Percentiles rank a stretch among this genome's conserved stretches.
Conservation (phyloP, 2,888 invertebrate genomes). For the Imbricaverruca yamaguchii region DNA sequence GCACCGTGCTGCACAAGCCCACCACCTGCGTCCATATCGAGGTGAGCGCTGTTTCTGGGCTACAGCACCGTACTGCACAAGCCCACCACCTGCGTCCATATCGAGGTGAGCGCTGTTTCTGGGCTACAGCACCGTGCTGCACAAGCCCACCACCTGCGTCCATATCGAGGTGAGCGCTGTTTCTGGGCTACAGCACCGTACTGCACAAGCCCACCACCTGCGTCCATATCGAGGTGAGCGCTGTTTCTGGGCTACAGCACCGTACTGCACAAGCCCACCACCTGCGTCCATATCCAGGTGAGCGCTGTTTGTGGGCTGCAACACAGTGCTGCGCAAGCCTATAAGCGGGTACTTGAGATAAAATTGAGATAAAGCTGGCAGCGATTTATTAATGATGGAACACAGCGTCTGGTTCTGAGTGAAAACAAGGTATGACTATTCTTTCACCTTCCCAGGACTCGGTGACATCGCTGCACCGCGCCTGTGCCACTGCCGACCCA, state of each 20-base stretch:
- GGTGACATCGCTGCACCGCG: not conserved
- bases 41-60: not conserved
- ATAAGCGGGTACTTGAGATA: no score
- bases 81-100: not conserved
- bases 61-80: not conserved
- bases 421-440: no score
- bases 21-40: not conserved
- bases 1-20: not conserved
- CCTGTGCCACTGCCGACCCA: not conserved
- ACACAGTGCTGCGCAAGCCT: not conserved
- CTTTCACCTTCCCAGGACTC: not conserved
- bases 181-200: not conserved
- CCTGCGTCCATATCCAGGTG: not conserved
- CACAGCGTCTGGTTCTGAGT: no score
- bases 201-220: slow-evolving; percentile 7
- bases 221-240: not conserved
- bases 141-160: slow-evolving; percentile 1
- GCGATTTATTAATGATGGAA: no score
- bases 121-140: not conserved
- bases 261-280: not conserved
- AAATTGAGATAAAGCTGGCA: no score
- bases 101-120: not conserved
- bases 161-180: not conserved
- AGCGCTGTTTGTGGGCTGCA: not conserved
- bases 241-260: slow-evolving; percentile 1